A percentile compares a stretch with the other conserved stretches of the same genome.
These are phyloP conservation scores for Megalurothrips usitatus DNA, from an alignment of 2,888 invertebrate genomes.

Conservation along the genomic window DNA sequence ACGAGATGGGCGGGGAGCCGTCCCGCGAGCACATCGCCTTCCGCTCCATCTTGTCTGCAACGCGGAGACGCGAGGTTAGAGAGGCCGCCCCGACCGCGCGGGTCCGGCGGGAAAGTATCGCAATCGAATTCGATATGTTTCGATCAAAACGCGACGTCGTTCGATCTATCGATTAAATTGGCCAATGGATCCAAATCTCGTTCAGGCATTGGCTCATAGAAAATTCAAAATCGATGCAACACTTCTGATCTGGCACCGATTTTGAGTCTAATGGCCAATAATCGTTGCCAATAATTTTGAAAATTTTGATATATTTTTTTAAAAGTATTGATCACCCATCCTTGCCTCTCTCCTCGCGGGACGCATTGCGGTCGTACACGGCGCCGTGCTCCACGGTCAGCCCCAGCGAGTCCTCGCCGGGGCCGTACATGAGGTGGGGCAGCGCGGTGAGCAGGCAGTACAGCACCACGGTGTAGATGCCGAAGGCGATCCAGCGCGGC, in stretches of 20 bases:
- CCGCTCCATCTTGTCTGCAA: conserved; percentile 49
- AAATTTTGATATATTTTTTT: too few relatives aligned
- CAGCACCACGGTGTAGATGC: conserved; percentile 56
- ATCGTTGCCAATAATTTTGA: too few relatives aligned
- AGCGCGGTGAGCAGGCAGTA: conserved; percentile 63
- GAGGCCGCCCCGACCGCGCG: too few relatives aligned
- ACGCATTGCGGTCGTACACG: conserved; percentile 47
- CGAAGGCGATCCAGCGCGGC: conserved; percentile 67
- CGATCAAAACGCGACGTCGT: too few relatives aligned
- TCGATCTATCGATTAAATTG: too few relatives aligned
- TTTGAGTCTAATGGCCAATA: too few relatives aligned
- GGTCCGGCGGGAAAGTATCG: not conserved
- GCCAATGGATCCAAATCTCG: too few relatives aligned
- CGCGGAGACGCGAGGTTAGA: not conserved
- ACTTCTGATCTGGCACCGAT: too few relatives aligned
- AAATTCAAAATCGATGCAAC: too few relatives aligned
- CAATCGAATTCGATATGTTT: not conserved
- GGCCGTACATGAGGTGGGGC: conserved; percentile 65
- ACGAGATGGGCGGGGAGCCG: conserved; percentile 45
- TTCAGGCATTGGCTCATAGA: too few relatives aligned
- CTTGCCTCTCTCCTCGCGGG: conserved; percentile 45
- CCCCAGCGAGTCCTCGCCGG: conserved; percentile 60
- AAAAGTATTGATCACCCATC: too few relatives aligned
- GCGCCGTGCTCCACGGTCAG: conserved; percentile 58
- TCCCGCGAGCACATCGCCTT: conserved; percentile 53